phyloP scores from a whole-genome alignment of 1,140 invertebrate genomes.

The Drosophila ogumai region DNA sequence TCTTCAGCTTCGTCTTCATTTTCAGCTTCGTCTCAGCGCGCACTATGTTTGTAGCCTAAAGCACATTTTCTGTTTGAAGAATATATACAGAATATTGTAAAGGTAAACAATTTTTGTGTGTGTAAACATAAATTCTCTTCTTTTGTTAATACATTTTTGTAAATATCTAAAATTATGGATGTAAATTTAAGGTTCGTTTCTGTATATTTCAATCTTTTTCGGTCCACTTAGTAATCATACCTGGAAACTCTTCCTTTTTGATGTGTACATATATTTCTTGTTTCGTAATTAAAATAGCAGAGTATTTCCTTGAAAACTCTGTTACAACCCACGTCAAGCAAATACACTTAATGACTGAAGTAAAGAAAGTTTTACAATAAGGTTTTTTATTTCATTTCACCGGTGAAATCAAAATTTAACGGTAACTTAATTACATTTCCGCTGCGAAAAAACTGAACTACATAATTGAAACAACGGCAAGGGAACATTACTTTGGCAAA shows the following conservation, averaged over 20 bases:
- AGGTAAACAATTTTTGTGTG: conserved; percentile 1
- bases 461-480: background rate
- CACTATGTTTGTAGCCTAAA: too few relatives aligned
- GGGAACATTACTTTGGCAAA: background rate
- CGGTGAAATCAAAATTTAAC: background rate
- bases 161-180: background rate
- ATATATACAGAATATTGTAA: conserved; percentile 2
- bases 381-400: background rate
- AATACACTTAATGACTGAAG: background rate
- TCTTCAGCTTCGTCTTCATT: too few relatives aligned
- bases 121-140: conserved; percentile 1
- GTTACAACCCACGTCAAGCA: too few relatives aligned
- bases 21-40: too few relatives aligned
- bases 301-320: background rate
- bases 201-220: background rate
- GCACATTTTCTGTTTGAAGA: background rate
- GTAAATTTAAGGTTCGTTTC: background rate
- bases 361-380: background rate
- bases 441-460: background rate
- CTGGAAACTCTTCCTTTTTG: background rate
- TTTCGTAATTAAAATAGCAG: too few relatives aligned
- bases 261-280: background rate
- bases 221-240: too few relatives aligned
- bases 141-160: background rate
- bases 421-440: background rate